A percentile compares a stretch with the other conserved stretches of the same genome.
Conservation (phyloP, 2,113 vertebrate genomes). For the Bufo bufo region DNA sequence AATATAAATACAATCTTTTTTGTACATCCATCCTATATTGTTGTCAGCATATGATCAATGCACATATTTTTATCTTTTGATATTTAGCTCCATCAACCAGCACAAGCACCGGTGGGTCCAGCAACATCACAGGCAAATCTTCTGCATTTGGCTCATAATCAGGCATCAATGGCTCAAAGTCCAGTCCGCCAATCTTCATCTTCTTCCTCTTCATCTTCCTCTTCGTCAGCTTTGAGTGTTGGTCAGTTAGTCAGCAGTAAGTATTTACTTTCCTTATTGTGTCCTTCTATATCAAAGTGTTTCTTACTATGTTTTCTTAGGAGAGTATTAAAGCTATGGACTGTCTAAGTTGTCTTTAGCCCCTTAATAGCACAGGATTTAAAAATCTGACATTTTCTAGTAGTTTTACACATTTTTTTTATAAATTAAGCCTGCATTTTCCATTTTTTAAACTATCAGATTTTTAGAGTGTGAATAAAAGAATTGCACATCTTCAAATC, state of each 20-base stretch:
- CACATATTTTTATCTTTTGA: constrained; percentile 39
- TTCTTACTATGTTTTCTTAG: neutral
- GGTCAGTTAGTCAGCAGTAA: constrained; percentile 99
- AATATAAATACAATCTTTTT: neutral
- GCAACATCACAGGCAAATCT: constrained; percentile 86
- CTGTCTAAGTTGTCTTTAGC: too few relatives aligned
- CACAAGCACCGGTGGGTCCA: constrained; percentile 85
- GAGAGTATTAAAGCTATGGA: too few relatives aligned
- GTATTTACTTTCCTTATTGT: constrained; percentile 72
- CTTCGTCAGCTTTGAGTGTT: constrained; percentile 96
- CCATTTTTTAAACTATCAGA: too few relatives aligned
- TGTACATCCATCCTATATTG: neutral
- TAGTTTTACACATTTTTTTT: too few relatives aligned
- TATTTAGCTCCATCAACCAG: constrained; percentile 83
- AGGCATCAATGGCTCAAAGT: constrained; percentile 86
- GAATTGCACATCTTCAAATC: too few relatives aligned
- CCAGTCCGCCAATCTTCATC: constrained; percentile 85
- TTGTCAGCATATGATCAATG: neutral
- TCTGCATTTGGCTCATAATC: constrained; percentile 93
- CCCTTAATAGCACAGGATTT: too few relatives aligned
- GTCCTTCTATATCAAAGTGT: neutral
- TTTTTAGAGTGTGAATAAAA: too few relatives aligned
- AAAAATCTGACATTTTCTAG: too few relatives aligned
- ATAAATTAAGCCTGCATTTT: too few relatives aligned
- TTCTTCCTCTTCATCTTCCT: constrained; percentile 91